Percentiles rank a stretch among this genome's conserved stretches.
These are phyloP conservation scores for Trachymyrmex cornetzi DNA, from an alignment of 1,140 invertebrate species.

Conservation along the genomic window DNA sequence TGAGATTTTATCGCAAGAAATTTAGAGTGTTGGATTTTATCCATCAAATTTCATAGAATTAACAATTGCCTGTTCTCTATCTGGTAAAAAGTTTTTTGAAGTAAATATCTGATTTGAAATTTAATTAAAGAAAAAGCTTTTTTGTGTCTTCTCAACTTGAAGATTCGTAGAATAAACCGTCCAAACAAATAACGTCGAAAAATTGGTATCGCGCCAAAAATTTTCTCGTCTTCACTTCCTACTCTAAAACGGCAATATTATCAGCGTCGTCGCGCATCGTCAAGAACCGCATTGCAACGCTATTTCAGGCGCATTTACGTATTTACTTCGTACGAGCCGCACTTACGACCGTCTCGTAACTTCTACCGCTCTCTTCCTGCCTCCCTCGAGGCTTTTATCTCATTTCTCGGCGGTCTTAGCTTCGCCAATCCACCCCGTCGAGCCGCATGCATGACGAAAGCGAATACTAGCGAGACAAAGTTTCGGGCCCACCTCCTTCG, in stretches of 20 bases:
- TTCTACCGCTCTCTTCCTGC: slow-evolving; percentile 2
- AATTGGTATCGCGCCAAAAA: slow-evolving; percentile 28
- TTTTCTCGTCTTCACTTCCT: neutral
- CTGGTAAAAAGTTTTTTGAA: neutral
- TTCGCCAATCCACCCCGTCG: slow-evolving; percentile 25
- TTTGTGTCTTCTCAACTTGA: neutral
- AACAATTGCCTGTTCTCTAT: neutral
- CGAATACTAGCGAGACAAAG: neutral
- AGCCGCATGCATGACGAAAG: slow-evolving; percentile 37
- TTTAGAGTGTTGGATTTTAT: neutral
- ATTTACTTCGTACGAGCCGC: slow-evolving; percentile 38
- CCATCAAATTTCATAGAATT: slow-evolving; percentile 1
- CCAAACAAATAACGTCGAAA: slow-evolving; percentile 23
- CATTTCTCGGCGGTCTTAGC: slow-evolving; percentile 22
- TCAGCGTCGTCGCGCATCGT: neutral
- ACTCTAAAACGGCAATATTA: neutral
- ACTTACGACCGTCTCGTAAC: slow-evolving; percentile 32
- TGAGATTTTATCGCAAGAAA: too few relatives aligned
- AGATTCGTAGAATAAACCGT: neutral
- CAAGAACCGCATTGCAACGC: neutral
- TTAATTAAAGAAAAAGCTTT: slow-evolving; percentile 21
- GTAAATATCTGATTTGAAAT: slow-evolving; percentile 4
- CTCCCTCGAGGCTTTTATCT: slow-evolving; percentile 52
- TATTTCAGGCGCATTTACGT: slow-evolving; percentile 12
- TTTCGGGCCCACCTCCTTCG: slow-evolving; percentile 30